These are phyloP conservation scores for Meloe dianella DNA, from an alignment of 2,888 invertebrate species.

Conservation along the genomic window DNA sequence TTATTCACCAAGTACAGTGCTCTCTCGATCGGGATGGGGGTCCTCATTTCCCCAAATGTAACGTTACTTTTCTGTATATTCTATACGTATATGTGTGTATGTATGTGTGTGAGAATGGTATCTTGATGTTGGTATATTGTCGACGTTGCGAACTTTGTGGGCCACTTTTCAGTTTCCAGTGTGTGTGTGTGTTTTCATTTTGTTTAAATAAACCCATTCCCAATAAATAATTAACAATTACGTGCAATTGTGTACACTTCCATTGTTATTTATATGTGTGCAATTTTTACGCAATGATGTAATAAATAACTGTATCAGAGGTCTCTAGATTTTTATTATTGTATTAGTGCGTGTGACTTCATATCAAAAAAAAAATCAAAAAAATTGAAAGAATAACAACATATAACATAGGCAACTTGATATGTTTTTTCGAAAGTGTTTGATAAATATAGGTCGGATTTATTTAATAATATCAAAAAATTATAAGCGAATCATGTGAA, in stretches of 20 bases:
- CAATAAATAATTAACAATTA: conserved; percentile 26
- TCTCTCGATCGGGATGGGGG: conserved; percentile 48
- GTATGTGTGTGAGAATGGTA: conserved; percentile 24
- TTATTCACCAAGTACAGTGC: conserved; percentile 49
- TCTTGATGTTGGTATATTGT: conserved; percentile 21
- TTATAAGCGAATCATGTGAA: no score
- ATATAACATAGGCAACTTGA: background rate
- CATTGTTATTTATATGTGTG: conserved; percentile 17
- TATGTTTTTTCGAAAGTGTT: conserved; percentile 8
- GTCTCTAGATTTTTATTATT: conserved; percentile 15
- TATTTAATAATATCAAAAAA: background rate
- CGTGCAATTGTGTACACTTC: background rate
- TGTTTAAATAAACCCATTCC: conserved; percentile 5
- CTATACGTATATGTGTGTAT: conserved; percentile 45
- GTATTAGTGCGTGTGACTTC: background rate
- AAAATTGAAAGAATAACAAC: background rate
- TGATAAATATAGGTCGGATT: background rate
- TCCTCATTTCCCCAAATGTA: conserved; percentile 54
- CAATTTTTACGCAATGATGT: conserved; percentile 48
- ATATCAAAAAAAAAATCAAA: no score
- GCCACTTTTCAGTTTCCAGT: conserved; percentile 23
- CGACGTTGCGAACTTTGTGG: conserved; percentile 37
- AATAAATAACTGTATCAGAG: conserved; percentile 44
- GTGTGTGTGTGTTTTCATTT: background rate
- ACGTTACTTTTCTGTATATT: conserved; percentile 51